These are phyloP conservation scores for Papilio gigon DNA, from an alignment of 2,888 invertebrate genomes.

Conservation along the genomic window DNA sequence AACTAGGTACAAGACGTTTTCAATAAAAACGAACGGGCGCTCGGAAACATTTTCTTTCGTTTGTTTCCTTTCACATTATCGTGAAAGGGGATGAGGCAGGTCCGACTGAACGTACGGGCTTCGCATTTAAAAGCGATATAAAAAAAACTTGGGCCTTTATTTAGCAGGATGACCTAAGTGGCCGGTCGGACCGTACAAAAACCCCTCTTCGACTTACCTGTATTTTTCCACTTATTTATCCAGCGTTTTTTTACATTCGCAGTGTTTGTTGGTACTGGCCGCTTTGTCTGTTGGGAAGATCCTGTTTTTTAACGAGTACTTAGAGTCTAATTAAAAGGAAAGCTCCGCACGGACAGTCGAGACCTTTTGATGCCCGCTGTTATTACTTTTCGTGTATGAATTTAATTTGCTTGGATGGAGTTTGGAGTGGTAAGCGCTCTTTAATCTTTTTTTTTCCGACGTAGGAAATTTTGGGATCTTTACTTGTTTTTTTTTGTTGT, in stretches of 20 bases:
- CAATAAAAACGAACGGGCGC: conserved; percentile 76
- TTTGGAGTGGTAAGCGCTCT: conserved; percentile 68
- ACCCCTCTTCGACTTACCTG: conserved; percentile 81
- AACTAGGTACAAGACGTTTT: conserved; percentile 72
- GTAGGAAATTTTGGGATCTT: conserved; percentile 52
- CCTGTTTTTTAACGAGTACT: conserved; percentile 82
- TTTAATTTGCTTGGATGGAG: conserved; percentile 78
- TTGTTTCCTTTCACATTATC: conserved; percentile 81
- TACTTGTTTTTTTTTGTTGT: conserved; percentile 40
- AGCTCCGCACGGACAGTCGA: conserved; percentile 76
- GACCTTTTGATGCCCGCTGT: conserved; percentile 80
- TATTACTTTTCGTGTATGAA: conserved; percentile 80
- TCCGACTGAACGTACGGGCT: conserved; percentile 71
- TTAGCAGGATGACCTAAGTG: conserved; percentile 83
- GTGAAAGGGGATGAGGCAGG: conserved; percentile 73
- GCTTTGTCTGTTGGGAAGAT: conserved; percentile 80
- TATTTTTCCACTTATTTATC: conserved; percentile 83
- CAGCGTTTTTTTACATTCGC: conserved; percentile 79
- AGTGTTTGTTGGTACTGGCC: conserved; percentile 76
- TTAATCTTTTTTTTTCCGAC: conserved; percentile 54
- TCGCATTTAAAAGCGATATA: conserved; percentile 82
- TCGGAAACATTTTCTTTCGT: conserved; percentile 80
- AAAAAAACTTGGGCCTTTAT: conserved; percentile 80
- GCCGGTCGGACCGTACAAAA: conserved; percentile 80
- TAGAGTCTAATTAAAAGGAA: conserved; percentile 82